These are phyloP conservation scores for Heterochromis multidens DNA, from an alignment of 2,113 vertebrate genomes.

Conservation along the genomic window DNA sequence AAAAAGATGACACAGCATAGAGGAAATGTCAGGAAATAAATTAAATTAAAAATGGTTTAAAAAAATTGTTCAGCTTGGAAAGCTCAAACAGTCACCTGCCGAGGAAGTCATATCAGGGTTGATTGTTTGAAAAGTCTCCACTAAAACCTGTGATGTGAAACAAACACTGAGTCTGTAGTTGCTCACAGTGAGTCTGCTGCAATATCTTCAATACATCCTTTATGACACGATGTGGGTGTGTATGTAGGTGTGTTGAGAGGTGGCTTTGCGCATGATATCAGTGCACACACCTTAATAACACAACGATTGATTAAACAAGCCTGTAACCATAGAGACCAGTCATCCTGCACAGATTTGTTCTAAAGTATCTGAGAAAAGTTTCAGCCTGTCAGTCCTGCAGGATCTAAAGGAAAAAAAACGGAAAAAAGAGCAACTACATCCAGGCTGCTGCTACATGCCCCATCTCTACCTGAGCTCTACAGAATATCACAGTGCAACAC, in stretches of 20 bases:
- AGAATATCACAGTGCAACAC: background rate
- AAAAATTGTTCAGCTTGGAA: too few species aligned
- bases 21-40: too few species aligned
- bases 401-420: background rate
- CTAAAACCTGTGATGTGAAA: background rate
- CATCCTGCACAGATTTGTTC: background rate
- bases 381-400: background rate
- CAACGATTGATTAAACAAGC: background rate
- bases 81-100: background rate
- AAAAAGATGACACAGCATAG: too few species aligned
- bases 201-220: background rate
- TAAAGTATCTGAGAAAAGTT: background rate
- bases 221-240: background rate
- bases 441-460: background rate
- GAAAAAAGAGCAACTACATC: background rate
- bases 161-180: background rate
- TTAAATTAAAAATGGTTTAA: rapidly evolving
- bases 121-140: background rate
- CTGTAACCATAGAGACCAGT: background rate
- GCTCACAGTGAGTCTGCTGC: rapidly evolving
- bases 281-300: conserved; percentile 3
- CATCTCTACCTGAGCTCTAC: background rate
- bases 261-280: background rate
- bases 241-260: background rate
- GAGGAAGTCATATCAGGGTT: rapidly evolving